Evolutionary conservation across 23 tunicate genomes (phyloP), one percentile per base, ranked within the genome.

Genomic region (Corella eumyota): DNA sequence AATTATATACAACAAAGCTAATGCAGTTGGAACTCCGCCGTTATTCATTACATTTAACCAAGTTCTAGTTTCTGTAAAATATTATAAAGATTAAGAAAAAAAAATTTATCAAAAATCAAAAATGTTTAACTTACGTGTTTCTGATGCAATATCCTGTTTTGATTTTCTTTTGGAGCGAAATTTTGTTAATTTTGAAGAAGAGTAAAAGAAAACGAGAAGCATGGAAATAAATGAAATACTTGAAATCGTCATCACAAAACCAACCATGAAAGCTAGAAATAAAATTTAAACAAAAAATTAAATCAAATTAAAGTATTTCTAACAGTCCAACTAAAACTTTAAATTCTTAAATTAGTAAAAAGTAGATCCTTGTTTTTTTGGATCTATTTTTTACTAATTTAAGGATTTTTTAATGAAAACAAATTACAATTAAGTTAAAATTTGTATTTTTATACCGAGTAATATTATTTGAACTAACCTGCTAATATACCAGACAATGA

Each of bases 11-110:
- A 86, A 52, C 19, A 78, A 17, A 4, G 95, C 80, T 6, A 72
- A 6, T 9, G 60, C 76, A 0, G 67, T 46, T 0, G 95, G 81
- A 1, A 74, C 66, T 5, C 80, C 76, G 2, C 81, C 81, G 45
- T 71, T 86, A 50, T 87, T 82, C 33, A 86, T 50, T 25, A 86
- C 95, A 22, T 86, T 74, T 6, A 78, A 17, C 76, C 80, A 77
- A 37, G 60, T 67, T 13, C 95, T 50, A 25, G 66, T 44, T n/a
- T 56, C 32, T 25, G n/a, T n/a, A n/a, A n/a, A n/a, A 75, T 75
- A 68, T 62, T 38, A 50, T 22, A 32, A 30, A 60, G 24, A 53
- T n/a, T 15, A 53, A 53, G 23, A 53, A 20, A 53, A 11, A 22
- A 22, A n/a, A 22, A 53, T 20, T 15, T 7, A 19, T 13, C 9